phyloP scores from a whole-genome alignment of 2,113 vertebrate genomes.

The Etheostoma spectabile region DNA sequence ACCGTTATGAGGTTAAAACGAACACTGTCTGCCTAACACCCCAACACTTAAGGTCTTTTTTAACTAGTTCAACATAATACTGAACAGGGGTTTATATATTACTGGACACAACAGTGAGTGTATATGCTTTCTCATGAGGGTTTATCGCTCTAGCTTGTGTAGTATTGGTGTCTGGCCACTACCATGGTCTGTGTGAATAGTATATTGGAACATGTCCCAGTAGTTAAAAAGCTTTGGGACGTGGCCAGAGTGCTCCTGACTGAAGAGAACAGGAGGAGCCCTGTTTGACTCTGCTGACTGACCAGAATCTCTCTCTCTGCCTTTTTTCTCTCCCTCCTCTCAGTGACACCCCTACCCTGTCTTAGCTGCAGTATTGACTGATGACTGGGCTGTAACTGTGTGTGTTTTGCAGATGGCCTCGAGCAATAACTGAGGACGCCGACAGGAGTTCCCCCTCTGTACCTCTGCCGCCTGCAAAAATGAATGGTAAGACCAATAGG shows the following conservation, averaged over 20 bases:
- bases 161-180: conserved; percentile 34
- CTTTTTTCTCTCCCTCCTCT: conserved; percentile 34
- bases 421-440: conserved; percentile 72
- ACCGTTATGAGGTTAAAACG: not conserved
- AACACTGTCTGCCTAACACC: not conserved
- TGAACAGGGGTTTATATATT: not conserved
- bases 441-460: conserved; percentile 52
- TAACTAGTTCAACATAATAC: not conserved
- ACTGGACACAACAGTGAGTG: not conserved
- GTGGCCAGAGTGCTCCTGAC: conserved; percentile 58
- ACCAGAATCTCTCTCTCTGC: conserved; percentile 61
- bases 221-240: conserved; percentile 70
- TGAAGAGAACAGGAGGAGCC: conserved; percentile 74
- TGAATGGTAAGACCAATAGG: conserved; percentile 77
- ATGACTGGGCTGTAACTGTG: conserved; percentile 68
- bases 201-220: conserved; percentile 56
- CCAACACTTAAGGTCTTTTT: not conserved
- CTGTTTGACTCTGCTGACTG: conserved; percentile 78
- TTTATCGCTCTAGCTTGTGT: conserved; percentile 22
- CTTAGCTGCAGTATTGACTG: conserved; percentile 74
- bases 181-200: conserved; percentile 37
- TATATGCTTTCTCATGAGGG: not conserved
- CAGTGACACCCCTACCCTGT: conserved; percentile 51
- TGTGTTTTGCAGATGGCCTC: conserved; percentile 79
- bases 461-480: conserved; percentile 65